These are phyloP conservation scores for Apaloderma vittatum DNA, from an alignment of 2,113 vertebrate species.

Conservation along the genomic window DNA sequence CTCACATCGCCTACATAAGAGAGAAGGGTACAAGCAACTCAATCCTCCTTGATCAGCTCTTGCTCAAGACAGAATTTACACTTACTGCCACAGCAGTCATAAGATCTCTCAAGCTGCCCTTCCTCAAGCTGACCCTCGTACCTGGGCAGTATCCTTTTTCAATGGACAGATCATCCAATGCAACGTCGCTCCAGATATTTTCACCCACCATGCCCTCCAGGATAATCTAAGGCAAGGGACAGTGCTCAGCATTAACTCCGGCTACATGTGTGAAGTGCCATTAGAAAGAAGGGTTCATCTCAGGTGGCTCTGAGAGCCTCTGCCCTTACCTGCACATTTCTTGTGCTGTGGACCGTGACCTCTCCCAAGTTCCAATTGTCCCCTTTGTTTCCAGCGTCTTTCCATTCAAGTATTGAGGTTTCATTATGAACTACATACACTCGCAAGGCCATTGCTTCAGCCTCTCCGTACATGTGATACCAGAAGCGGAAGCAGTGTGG, in stretches of 20 bases:
- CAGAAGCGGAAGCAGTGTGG: constrained; percentile 83
- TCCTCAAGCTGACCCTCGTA: neutral
- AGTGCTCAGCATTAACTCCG: neutral
- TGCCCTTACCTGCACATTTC: neutral
- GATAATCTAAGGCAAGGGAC: constrained; percentile 73
- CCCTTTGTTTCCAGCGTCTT: neutral
- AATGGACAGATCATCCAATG: constrained; percentile 84
- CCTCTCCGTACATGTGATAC: constrained; percentile 85
- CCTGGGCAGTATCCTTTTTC: constrained; percentile 74
- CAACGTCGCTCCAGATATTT: constrained; percentile 76
- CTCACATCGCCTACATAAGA: neutral
- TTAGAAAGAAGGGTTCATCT: rapidly evolving
- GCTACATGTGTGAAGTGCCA: neutral
- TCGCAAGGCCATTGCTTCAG: constrained; percentile 74
- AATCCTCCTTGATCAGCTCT: neutral
- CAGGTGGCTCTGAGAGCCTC: neutral
- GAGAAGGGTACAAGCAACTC: neutral
- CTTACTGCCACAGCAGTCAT: neutral
- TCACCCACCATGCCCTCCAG: constrained; percentile 79
- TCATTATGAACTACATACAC: constrained; percentile 51
- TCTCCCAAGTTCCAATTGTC: constrained; percentile 14
- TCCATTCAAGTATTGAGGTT: constrained; percentile 65
- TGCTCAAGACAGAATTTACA: neutral
- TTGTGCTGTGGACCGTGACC: neutral
- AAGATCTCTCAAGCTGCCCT: neutral